These are phyloP conservation scores for Labeo rohita DNA, from an alignment of 2,113 vertebrate genomes.

Conservation along the genomic window DNA sequence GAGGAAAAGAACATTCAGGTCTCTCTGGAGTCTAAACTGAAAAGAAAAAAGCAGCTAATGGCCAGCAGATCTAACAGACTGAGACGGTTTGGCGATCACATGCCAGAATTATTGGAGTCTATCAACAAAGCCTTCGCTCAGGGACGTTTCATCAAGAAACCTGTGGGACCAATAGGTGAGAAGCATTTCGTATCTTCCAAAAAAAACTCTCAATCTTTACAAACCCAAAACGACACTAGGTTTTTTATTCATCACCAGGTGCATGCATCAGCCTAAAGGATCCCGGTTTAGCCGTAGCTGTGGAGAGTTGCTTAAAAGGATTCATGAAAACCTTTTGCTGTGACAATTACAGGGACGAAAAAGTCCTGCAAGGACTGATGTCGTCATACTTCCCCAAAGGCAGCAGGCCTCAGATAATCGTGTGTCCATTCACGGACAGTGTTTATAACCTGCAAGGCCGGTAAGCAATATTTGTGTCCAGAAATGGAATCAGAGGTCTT, in stretches of 20 bases:
- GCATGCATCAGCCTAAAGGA: constrained; percentile 82
- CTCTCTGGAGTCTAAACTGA: constrained; percentile 56
- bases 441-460: constrained; percentile 77
- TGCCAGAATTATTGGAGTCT: constrained; percentile 80
- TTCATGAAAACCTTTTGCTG: constrained; percentile 83
- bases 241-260: constrained; percentile 63
- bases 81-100: constrained; percentile 78
- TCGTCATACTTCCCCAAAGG: constrained; percentile 66
- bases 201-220: neutral
- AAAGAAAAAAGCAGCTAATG: constrained; percentile 77
- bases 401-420: constrained; percentile 80
- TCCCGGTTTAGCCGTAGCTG: constrained; percentile 78
- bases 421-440: constrained; percentile 73
- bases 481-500: neutral
- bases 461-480: constrained; percentile 60
- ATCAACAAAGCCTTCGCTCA: constrained; percentile 72
- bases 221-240: neutral
- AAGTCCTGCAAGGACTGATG: constrained; percentile 78
- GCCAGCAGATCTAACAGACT: constrained; percentile 82
- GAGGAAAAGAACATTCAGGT: constrained; percentile 62
- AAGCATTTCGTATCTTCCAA: neutral
- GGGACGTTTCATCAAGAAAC: constrained; percentile 77
- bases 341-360: constrained; percentile 81
- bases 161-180: constrained; percentile 81
- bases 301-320: constrained; percentile 80